Evolutionary conservation across 2,113 vertebrate genomes (phyloP), one percentile per base, ranked within the genome.

Genomic region (Burhinus oedicnemus): DNA sequence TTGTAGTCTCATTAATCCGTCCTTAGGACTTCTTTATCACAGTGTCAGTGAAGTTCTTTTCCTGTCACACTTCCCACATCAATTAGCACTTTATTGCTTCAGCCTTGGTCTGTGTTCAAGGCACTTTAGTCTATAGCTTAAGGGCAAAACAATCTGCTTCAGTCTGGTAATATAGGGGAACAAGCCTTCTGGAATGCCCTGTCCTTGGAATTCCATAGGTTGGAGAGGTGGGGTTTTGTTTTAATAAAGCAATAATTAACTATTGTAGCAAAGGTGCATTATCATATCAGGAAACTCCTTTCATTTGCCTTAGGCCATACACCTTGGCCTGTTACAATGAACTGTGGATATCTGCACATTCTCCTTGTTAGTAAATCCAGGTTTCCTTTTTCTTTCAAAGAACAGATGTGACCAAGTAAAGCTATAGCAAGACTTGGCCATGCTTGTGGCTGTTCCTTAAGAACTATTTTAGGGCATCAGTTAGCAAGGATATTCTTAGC

Each of bases 51-150:
- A 87, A 95, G 45, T 54, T 90, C 38, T 71, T 70, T 55, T 96
- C 70, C 34, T 87, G 13, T 87, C 64, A 10, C 9, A 36, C 22
- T 93, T 96, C 54, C 75, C 70, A 83, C 87, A 90, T 97, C 87
- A 25, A 38, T 58, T 71, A 93, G 98, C 98, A 98, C 98, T 98
- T 98, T 98, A 98, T 90, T 89, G 60, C 92, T 93, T 94, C 51
- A 85, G 84, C 85, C 82, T 95, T 95, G 23, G 25, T 95, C 89
- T 94, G 65, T 95, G 81, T 94, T 94, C 74, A 42, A 90, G 91
- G 80, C 93, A 85, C 97, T 96, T 96, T 87, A 93, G 65, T 74
- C 92, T 68, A 91, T 82, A 83, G 68, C 32, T 81, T 45, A 85
- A 82, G 68, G 52, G 11, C 15, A 23, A 93, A 87, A 91, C 18